Evolutionary conservation across 2,888 invertebrate species (phyloP), one percentile per base, ranked within the genome.

Genomic region (Malthinus seriepunctatus): DNA sequence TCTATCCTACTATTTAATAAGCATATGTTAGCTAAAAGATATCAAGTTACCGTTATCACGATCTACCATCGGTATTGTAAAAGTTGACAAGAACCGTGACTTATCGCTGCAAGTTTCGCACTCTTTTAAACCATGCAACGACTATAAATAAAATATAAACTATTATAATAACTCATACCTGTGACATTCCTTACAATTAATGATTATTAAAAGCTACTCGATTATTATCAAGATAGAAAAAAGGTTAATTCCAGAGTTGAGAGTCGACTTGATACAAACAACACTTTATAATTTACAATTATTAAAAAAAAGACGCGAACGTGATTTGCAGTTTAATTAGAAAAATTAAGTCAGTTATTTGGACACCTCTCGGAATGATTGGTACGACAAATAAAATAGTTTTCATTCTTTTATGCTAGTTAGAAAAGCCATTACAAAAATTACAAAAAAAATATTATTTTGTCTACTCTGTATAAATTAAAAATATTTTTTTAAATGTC

Each of bases 11-110:
- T 31, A 45, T 37, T 37, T 31, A 38, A 31, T 47, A 44, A 23
- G 52, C 57, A 57, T 57, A 57, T 52, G 57, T 57, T 57, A 56
- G 51, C 49, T 56, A 23, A 51, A 57, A 51, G 52, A 60, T 60
- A 64, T 64, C 64, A 52, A 56, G 60, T 64, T 64, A 62, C 64
- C 44, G 51, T 62, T 64, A 64, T 64, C 64, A 60, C 57, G 57
- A 60, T 51, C 50, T 48, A 50, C 57, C 60, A 64, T 64, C 60
- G 57, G 60, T 62, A 62, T 60, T 64, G 62, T 60, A 53, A 49
- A 23, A 52, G 49, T 33, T 58, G 64, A 62, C 64, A 64, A 55
- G 60, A 50, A 34, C 57, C 56, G 62, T 64, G 64, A 64, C 60
- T 64, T 64, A 64, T 60, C 44, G 58, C 38, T 52, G 54, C 56